A percentile compares a stretch with the other conserved stretches of the same genome.
Evolutionary conservation across 2,888 invertebrate species (phyloP).

Genomic region (Eubasilissa splendida): DNA sequence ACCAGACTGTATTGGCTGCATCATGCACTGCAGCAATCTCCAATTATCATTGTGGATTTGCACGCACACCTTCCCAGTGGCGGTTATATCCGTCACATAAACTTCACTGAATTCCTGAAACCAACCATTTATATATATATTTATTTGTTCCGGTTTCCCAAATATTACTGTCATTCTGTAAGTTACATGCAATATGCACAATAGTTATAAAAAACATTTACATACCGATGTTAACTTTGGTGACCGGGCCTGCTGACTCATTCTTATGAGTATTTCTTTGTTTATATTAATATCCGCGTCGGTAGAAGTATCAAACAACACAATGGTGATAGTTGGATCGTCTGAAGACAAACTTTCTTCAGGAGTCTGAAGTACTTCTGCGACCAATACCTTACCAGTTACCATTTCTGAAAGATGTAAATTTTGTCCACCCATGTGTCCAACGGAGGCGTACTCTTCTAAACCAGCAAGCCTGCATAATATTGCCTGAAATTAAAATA

Average conservation of each 20-base stretch:
- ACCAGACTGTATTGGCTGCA: slow-evolving; percentile 58
- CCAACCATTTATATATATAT: background rate
- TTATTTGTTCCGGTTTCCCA: too few species aligned
- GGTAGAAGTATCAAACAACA: slow-evolving; percentile 78
- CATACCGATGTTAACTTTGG: slow-evolving; percentile 49
- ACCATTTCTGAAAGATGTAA: slow-evolving; percentile 65
- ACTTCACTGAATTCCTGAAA: slow-evolving; percentile 62
- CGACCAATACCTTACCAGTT: slow-evolving; percentile 74
- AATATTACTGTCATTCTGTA: too few species aligned
- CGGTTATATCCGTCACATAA: slow-evolving; percentile 70
- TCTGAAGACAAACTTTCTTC: slow-evolving; percentile 64
- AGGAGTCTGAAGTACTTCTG: slow-evolving; percentile 65
- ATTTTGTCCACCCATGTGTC: slow-evolving; percentile 10
- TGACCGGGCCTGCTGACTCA: slow-evolving; percentile 45
- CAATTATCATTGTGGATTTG: slow-evolving; percentile 67
- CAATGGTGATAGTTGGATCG: slow-evolving; percentile 72
- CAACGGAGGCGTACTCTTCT: slow-evolving; percentile 70
- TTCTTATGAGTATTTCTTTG: slow-evolving; percentile 70
- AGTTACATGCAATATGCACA: too few species aligned
- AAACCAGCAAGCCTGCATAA: slow-evolving; percentile 80
- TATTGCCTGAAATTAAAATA: slow-evolving; percentile 71
- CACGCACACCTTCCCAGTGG: slow-evolving; percentile 70
- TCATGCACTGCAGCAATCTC: slow-evolving; percentile 65
- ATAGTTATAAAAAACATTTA: background rate
- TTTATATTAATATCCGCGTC: slow-evolving; percentile 78